phyloP scores from a whole-genome alignment of 2,797 vertebrate genomes.

The Pachyuromys duprasi region DNA sequence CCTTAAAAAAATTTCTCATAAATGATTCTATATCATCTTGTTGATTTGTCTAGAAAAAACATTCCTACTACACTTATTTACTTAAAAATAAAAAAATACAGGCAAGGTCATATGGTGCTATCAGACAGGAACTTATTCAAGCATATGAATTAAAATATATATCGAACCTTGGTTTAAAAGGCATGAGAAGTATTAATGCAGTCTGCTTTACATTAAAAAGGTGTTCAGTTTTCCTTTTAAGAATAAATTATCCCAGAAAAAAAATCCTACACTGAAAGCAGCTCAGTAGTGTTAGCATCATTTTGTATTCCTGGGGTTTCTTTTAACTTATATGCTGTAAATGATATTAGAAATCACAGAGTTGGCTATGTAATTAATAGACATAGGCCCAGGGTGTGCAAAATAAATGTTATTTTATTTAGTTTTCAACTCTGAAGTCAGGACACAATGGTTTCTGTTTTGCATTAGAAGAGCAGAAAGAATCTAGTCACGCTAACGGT shows the following conservation, averaged over 20 bases:
- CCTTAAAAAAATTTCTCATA: constrained; percentile 54
- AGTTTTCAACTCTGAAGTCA: constrained; percentile 21
- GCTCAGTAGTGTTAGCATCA: constrained; percentile 37
- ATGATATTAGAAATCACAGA: constrained; percentile 33
- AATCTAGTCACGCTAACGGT: not conserved
- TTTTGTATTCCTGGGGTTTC: constrained; percentile 15
- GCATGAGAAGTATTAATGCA: not conserved
- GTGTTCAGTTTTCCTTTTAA: not conserved
- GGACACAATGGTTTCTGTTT: constrained; percentile 45
- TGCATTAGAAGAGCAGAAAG: constrained; percentile 30
- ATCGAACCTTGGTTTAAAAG: constrained; percentile 34
- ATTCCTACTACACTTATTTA: constrained; percentile 27
- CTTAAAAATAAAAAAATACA: constrained; percentile 53
- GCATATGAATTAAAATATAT: not conserved
- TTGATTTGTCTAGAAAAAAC: constrained; percentile 56
- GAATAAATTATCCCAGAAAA: not conserved
- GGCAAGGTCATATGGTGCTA: not conserved
- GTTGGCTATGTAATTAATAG: constrained; percentile 32
- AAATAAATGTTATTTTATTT: constrained; percentile 41
- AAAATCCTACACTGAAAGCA: not conserved
- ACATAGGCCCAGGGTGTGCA: not conserved
- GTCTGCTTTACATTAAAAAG: not conserved
- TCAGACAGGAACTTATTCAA: constrained; percentile 17
- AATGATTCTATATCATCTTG: constrained; percentile 33
- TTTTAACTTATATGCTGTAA: constrained; percentile 35